These are phyloP conservation scores for Oplegnathus fasciatus DNA, from an alignment of 2,113 vertebrate genomes.

Conservation along the genomic window DNA sequence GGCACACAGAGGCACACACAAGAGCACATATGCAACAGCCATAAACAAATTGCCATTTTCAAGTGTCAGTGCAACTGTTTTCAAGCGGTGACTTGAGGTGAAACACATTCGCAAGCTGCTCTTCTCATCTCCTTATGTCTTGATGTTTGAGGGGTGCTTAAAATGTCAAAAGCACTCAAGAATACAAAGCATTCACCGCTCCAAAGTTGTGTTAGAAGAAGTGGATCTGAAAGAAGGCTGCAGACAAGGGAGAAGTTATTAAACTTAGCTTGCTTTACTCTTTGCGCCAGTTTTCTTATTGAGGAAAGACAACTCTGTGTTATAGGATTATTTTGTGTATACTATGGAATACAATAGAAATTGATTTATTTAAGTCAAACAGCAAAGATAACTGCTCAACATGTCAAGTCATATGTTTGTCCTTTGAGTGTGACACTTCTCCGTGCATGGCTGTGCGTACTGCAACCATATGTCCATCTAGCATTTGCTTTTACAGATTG, in stretches of 20 bases:
- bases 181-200: constrained; percentile 20
- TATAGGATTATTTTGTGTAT: background rate
- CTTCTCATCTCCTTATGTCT: constrained; percentile 26
- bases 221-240: constrained; percentile 15
- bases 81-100: background rate
- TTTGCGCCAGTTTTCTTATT: background rate
- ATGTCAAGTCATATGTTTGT: background rate
- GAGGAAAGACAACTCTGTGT: background rate
- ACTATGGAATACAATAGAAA: background rate
- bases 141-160: constrained; percentile 34
- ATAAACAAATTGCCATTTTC: constrained; percentile 22
- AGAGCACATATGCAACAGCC: background rate
- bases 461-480: background rate
- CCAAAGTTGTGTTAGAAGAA: constrained; percentile 21
- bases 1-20: background rate
- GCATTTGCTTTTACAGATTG: background rate
- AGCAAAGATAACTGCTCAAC: background rate
- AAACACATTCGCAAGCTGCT: constrained; percentile 4
- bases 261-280: background rate
- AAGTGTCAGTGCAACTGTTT: constrained; percentile 30
- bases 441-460: background rate
- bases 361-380: background rate
- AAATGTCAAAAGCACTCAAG: constrained; percentile 43
- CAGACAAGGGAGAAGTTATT: constrained; percentile 1
- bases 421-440: background rate